A percentile compares a stretch with the other conserved stretches of the same genome.
Evolutionary conservation across 2,888 invertebrate species (phyloP).

Genomic region (Orthosia incerta): DNA sequence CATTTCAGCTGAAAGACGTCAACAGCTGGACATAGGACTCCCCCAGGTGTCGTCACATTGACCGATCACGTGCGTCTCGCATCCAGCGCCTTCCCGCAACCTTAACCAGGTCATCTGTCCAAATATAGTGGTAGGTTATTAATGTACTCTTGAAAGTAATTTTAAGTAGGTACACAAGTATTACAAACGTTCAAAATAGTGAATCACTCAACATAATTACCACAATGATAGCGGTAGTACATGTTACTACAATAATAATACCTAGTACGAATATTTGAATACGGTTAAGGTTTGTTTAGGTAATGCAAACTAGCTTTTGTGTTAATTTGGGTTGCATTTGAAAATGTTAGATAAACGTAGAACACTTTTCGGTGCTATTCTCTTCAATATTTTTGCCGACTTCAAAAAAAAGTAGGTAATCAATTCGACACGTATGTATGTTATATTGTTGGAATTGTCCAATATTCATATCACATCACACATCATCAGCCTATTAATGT

Average conservation of each 20-base stretch:
- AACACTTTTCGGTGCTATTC: background rate
- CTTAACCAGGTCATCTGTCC: too few relatives aligned
- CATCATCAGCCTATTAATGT: too few relatives aligned
- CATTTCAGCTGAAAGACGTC: too few relatives aligned
- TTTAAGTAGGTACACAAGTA: background rate
- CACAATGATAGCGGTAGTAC: background rate
- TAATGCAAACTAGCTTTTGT: constrained; percentile 21
- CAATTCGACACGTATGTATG: too few relatives aligned
- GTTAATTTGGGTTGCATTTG: constrained; percentile 28
- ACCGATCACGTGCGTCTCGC: too few relatives aligned
- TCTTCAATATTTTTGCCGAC: background rate
- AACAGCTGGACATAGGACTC: too few relatives aligned
- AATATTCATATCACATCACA: too few relatives aligned
- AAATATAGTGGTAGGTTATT: too few relatives aligned
- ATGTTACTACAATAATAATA: constrained; percentile 21
- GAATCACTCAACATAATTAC: constrained; percentile 45
- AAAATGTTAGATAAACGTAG: constrained; percentile 18
- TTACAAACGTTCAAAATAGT: constrained; percentile 20
- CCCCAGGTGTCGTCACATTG: too few relatives aligned
- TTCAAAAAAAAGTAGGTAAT: too few relatives aligned
- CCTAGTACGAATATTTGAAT: constrained; percentile 36
- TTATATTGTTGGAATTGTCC: too few relatives aligned
- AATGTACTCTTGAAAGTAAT: background rate
- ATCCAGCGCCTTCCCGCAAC: too few relatives aligned
- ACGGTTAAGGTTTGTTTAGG: constrained; percentile 7